Evolutionary conservation across 2,888 invertebrate genomes (phyloP), one percentile per base, ranked within the genome.

Genomic region (Bursaphelenchus okinawaensis): DNA sequence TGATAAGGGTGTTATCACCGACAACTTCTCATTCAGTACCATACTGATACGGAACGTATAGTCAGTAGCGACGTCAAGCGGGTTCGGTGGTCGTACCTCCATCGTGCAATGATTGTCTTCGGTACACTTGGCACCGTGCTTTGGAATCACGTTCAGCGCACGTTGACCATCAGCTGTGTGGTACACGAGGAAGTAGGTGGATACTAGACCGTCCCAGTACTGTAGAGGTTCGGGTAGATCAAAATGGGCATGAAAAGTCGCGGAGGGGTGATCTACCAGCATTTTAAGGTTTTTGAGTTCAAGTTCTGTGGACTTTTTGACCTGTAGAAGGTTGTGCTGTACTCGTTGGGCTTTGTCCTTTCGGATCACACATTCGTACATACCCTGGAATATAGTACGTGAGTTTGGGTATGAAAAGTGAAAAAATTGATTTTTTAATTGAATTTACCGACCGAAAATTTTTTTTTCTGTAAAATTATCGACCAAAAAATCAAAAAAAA

Each of bases 231-330:
- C 24, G 4, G 66, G 66, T 22, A 66, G 26, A 26, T 26, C 68
- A 52, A 66, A 66, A 27, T 31, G 31, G 20, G 60, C 16, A 7
- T 20, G n/a, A 12, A 66, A 63, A 63, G 69, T 69, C 4, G 26
- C 26, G 7, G 26, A 4, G 22, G 23, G 19, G 26, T 66, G 66
- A 24, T 70, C 69, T 19, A 69, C 61, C n/a, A 20, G 8, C 31
- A 69, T 55, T 23, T 9, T 4, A 20, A 70, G 24, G 61, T 66
- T 68, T 22, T 23, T 29, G 9, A 66, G 28, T 23, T 51, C 69
- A 23, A 69, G 69, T 16, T 70, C 62, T 12, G 71, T 70, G 8
- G 70, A 69, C 4, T 62, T 26, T n/a, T 70, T 50, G 16, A 66
- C 66, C 26, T 22, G 20, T 8, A 68, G 40, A 3, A 63, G 24